A percentile compares a stretch with the other conserved stretches of the same genome.
Conservation (phyloP, 2,113 vertebrate genomes). For the Carassius gibelio region DNA sequence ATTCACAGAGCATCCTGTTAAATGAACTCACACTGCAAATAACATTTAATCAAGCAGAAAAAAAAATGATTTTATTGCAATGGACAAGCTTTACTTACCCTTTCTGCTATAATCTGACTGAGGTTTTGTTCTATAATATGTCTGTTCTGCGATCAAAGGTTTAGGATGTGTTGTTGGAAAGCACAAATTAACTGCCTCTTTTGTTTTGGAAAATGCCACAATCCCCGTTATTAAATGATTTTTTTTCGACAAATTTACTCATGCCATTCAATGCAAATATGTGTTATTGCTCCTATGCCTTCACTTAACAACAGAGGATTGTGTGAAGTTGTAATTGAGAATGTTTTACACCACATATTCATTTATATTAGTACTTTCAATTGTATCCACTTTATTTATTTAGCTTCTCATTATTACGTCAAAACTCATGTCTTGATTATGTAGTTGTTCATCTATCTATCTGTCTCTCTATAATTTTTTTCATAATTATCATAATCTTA, state of each 20-base stretch:
- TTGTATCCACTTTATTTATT: neutral
- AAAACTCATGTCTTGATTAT: neutral
- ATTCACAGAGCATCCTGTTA: neutral
- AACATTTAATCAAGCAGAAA: neutral
- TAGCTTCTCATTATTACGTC: neutral
- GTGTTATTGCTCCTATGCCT: neutral
- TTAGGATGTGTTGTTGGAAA: slow-evolving; percentile 20
- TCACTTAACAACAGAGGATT: neutral
- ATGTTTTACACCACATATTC: neutral
- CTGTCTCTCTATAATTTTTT: neutral
- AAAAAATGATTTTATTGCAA: neutral
- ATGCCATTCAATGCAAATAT: neutral
- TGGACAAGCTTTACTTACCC: neutral
- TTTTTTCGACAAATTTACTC: neutral
- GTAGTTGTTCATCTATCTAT: neutral
- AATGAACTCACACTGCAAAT: neutral
- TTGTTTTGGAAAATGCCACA: neutral
- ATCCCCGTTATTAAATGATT: no score
- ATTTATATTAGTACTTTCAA: neutral
- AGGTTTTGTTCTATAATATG: neutral
- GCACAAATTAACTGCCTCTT: neutral
- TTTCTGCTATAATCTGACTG: slow-evolving; percentile 10
- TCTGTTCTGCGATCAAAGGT: slow-evolving; percentile 22
- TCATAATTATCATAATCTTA: no score
- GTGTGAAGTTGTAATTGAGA: neutral